A percentile compares a stretch with the other conserved stretches of the same genome.
Conservation (phyloP, 2,888 invertebrate genomes). For the Drosophila birchii region DNA sequence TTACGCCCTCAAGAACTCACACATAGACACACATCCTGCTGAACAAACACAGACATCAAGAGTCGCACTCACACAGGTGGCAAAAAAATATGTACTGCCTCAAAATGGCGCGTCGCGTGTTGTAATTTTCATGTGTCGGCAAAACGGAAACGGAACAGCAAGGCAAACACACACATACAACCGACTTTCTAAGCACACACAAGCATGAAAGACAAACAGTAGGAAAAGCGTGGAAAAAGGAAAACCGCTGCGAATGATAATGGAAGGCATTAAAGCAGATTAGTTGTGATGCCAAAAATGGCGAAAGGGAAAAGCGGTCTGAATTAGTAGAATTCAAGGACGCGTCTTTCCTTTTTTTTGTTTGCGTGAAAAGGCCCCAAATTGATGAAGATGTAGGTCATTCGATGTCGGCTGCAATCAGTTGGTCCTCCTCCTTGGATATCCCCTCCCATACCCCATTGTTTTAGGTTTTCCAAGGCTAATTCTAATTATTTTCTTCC, state of each 20-base stretch:
- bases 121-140: conserved; percentile 45
- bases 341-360: conserved; percentile 14
- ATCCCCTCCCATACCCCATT: conserved; percentile 8
- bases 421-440: conserved; percentile 14
- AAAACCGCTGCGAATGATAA: conserved; percentile 49
- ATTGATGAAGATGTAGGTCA: conserved; percentile 46
- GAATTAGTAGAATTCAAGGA: conserved; percentile 34
- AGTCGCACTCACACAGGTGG: conserved; percentile 63
- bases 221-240: conserved; percentile 17
- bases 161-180: conserved; percentile 22
- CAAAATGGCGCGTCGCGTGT: conserved; percentile 44
- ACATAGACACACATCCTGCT: conserved; percentile 6
- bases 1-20: conserved; percentile 24
- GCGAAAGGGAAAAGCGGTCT: conserved; percentile 18
- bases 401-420: conserved; percentile 37
- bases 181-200: conserved; percentile 14
- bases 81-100: conserved; percentile 50
- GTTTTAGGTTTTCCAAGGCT: conserved; percentile 30
- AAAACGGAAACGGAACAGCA: conserved; percentile 40
- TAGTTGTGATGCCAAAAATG: conserved; percentile 54
- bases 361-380: conserved; percentile 29
- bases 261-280: conserved; percentile 60
- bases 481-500: conserved; percentile 66
- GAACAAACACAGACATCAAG: neutral
- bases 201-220: conserved; percentile 16